These are phyloP conservation scores for Babyrousa celebensis DNA, from an alignment of 2,797 vertebrate species.

Conservation along the genomic window DNA sequence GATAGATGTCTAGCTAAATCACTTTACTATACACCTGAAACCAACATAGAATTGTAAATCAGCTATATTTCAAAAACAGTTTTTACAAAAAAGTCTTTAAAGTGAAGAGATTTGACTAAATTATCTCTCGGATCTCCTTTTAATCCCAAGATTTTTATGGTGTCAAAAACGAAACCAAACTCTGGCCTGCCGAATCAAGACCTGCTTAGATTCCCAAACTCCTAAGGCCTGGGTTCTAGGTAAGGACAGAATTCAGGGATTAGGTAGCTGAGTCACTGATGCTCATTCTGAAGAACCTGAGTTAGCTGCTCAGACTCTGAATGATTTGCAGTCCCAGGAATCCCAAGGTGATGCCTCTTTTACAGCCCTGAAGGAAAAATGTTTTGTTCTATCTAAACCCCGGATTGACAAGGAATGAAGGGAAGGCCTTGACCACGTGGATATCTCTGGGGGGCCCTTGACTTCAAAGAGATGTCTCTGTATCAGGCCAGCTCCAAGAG, in stretches of 20 bases:
- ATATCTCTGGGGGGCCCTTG: background rate
- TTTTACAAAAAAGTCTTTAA: background rate
- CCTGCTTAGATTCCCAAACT: background rate
- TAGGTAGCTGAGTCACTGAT: background rate
- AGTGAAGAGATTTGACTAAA: constrained; percentile 3
- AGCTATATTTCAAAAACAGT: too few species aligned
- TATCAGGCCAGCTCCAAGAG: background rate
- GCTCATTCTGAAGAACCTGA: background rate
- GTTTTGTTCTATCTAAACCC: background rate
- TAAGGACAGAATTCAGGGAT: background rate
- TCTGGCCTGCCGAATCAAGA: background rate
- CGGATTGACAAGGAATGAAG: background rate
- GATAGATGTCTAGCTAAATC: too few species aligned
- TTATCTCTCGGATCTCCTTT: background rate
- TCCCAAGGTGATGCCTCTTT: background rate
- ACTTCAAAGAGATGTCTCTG: background rate
- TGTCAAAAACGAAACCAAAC: background rate
- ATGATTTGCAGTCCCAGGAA: background rate
- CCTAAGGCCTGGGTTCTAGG: background rate
- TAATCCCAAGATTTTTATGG: background rate
- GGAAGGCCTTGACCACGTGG: background rate
- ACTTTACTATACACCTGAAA: too few species aligned
- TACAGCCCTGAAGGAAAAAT: background rate
- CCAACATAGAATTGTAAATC: too few species aligned
- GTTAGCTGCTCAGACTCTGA: background rate